Base-by-base conservation (phyloP, 2,888 invertebrate species). In the Drosophila fungiperda region DNA sequence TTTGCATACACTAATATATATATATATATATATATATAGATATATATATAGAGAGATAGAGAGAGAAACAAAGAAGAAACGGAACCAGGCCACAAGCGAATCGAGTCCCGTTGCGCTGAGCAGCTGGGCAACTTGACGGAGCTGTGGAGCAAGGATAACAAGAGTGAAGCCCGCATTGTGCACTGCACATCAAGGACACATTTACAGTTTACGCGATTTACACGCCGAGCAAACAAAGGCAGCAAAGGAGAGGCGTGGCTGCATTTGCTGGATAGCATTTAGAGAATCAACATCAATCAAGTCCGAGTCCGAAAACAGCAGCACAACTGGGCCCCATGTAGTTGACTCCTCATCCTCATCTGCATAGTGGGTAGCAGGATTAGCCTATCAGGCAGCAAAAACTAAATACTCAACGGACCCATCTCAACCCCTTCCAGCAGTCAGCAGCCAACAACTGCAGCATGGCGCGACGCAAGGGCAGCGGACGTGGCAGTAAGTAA, bases 401-500 rank as follows among this genome's bases (percentile, higher is more conserved):
- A 58, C 55, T 62, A 49, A 73, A 35, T 35, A 42, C 59, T 29
- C 45, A 36, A 20, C 45, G 23, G 36, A 26, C 12, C 26, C 35
- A 36, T 45, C 45, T 26, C 23, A 45, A 4, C 23, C 45, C 45
- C 12, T 1, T 12, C 12, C 45, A 7, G 45, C 20, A 45, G 23
- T 26, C 23, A 57, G 5, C 26, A 36, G 12, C 15, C 23, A 35
- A 49, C 49, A 53, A 17, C 52, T 9, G 36, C 42, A 66, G 48
- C 40, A 91, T 91, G 91, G 91, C 91, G 66, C 82, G 91, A 73
- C 91, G 91, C 80, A 91, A 83, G 78, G 91, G 91, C 77, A 89
- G 89, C 88, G 89, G 89, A 62, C 87, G 91, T 87, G 91, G 91
- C 80, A 91, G 91, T 91, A 86, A 91, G 92, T 91, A 69, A 1